These are phyloP conservation scores for Schizopygopsis pylzovi DNA, from an alignment of 2,797 vertebrate genomes.

Conservation along the genomic window DNA sequence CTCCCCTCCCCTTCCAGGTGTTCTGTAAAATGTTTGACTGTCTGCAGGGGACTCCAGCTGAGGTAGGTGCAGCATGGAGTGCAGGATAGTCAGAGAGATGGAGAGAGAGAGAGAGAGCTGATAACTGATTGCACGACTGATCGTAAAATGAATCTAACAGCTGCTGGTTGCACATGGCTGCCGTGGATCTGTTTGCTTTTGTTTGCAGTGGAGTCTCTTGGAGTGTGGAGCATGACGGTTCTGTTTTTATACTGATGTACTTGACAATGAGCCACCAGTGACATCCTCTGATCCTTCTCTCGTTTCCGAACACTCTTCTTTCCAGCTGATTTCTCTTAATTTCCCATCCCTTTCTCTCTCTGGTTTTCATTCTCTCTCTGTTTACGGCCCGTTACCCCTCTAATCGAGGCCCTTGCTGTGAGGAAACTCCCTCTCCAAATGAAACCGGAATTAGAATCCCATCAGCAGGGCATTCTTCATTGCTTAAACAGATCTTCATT, in stretches of 20 bases:
- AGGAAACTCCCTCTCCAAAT: slow-evolving; percentile 51
- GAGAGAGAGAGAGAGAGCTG: slow-evolving; percentile 8
- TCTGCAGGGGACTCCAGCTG: slow-evolving; percentile 70
- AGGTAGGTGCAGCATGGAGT: slow-evolving; percentile 70
- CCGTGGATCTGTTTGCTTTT: slow-evolving; percentile 17
- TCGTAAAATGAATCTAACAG: slow-evolving; percentile 14
- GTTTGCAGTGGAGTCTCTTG: slow-evolving; percentile 21
- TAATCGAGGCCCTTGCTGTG: slow-evolving; percentile 59
- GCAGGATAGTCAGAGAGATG: slow-evolving; percentile 46
- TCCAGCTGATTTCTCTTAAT: slow-evolving; percentile 21
- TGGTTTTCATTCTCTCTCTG: slow-evolving; percentile 1
- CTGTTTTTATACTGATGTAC: slow-evolving; percentile 1
- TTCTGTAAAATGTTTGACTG: slow-evolving; percentile 78
- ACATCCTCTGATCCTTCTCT: neutral
- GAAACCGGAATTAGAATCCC: slow-evolving; percentile 57
- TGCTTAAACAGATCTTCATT: slow-evolving; percentile 52
- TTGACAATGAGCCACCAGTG: neutral
- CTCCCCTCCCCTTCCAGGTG: slow-evolving; percentile 69
- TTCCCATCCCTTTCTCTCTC: slow-evolving; percentile 12
- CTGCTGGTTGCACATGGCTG: slow-evolving; percentile 2
- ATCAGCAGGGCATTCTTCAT: slow-evolving; percentile 55
- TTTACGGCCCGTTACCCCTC: slow-evolving; percentile 34
- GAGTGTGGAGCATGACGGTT: slow-evolving; percentile 11
- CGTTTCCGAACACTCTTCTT: neutral
- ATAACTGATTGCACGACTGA: slow-evolving; percentile 30